A percentile compares a stretch with the other conserved stretches of the same genome.
phyloP scores from a whole-genome alignment of 1,140 invertebrate genomes.

The Anastatus disparis region DNA sequence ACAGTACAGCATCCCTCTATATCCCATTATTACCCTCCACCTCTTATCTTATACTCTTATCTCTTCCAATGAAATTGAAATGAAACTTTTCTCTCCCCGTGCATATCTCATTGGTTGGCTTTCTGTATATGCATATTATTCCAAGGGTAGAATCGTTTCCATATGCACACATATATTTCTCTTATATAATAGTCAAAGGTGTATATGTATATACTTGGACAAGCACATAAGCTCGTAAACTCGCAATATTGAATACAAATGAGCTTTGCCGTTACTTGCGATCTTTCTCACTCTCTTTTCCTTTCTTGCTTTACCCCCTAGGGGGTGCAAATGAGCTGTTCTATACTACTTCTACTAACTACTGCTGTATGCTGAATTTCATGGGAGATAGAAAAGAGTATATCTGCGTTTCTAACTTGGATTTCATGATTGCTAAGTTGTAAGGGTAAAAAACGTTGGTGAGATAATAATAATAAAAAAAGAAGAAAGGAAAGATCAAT shows the following conservation, averaged over 20 bases:
- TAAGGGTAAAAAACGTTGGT: too few relatives aligned
- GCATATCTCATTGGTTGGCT: too few relatives aligned
- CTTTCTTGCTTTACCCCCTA: conserved; percentile 2
- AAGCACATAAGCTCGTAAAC: conserved; percentile 65
- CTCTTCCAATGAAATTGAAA: conserved; percentile 61
- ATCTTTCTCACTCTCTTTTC: too few relatives aligned
- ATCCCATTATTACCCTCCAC: conserved; percentile 1
- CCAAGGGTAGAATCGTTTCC: conserved; percentile 45
- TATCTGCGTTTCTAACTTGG: not conserved
- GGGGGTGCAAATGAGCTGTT: conserved; percentile 62
- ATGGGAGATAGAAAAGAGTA: not conserved
- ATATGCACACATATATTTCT: too few relatives aligned
- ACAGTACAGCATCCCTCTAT: conserved; percentile 33
- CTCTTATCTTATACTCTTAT: not conserved
- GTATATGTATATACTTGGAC: too few relatives aligned
- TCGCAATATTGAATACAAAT: conserved; percentile 69
- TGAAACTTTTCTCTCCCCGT: conserved; percentile 40
- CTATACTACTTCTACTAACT: too few relatives aligned
- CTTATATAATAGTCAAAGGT: too few relatives aligned
- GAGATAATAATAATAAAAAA: too few relatives aligned
- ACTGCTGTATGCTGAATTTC: too few relatives aligned
- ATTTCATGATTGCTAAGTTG: not conserved
- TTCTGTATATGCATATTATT: too few relatives aligned
- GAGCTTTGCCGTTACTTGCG: conserved; percentile 46
- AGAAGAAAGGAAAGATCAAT: too few relatives aligned